Base-by-base conservation (phyloP, 2,113 vertebrate species). In the Pithys albifrons region DNA sequence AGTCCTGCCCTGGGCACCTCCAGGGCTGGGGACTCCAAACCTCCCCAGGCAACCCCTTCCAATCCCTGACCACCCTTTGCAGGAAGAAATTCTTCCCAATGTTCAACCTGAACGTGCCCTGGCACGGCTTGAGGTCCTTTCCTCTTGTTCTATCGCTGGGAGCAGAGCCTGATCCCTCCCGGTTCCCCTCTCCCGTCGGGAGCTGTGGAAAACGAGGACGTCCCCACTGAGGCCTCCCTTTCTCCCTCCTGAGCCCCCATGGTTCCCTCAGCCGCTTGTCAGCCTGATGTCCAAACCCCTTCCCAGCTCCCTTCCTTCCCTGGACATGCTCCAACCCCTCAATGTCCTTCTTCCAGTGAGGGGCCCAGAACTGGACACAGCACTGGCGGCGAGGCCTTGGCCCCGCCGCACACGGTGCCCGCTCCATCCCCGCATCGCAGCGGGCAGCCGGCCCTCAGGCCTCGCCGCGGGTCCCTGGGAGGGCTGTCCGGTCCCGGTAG, bases 101-200 rank as follows among this genome's bases (percentile, higher is more conserved):
- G 23, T 29, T 57, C 41, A 9, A 3, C 1, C 16, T 5, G 22
- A 51, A 0, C 45, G 33, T 52, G 1, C 19, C 59, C 14, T 37
- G 6, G 45, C 12, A 3, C 31, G 73, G 27, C 20, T 7, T 33
- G 52, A 74, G 61, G 33, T 61, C 19, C 5, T 37, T 37, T 11
- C 77, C 58, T 73, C 59, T 80, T 2, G 7, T 64, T 49, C 41
- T 57, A 59, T 39, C 33, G 39, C 49, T 61, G 83, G 13, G 1
- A 49, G 62, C 62, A 76, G 10, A 51, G 62, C 52, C 43, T 10
- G 43, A 66, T 8, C 49, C 22, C 25, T 5, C 14, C n/a, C 4
- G 23, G 28, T n/a, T 58, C 43, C 46, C 8, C 46, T 25, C 58
- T 85, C 59, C 51, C 48, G n/a, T 5, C 70, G 65, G 58, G 61